Evolutionary conservation across 2,888 invertebrate species (phyloP).

Genomic region (Aleiodes alternator): DNA sequence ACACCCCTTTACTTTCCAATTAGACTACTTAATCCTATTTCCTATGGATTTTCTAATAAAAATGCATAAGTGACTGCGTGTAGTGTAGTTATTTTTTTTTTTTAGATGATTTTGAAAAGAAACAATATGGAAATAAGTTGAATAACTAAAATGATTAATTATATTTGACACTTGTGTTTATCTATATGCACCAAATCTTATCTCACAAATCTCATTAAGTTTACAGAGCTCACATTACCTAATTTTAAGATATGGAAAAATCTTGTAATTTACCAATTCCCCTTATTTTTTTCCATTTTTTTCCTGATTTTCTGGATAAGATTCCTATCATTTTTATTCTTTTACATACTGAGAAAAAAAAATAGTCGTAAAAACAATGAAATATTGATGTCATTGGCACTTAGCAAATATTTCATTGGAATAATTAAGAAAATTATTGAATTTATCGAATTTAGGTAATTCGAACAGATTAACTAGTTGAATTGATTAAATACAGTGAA

Average conservation of each 20-base stretch:
- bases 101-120: background rate
- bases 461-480: too few relatives aligned
- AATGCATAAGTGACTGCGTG: slow-evolving; percentile 45
- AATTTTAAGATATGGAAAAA: slow-evolving; percentile 26
- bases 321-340: slow-evolving; percentile 13
- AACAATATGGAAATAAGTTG: background rate
- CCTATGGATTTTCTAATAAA: background rate
- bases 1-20: background rate
- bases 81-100: slow-evolving; percentile 37
- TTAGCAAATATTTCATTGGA: too few relatives aligned
- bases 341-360: too few relatives aligned
- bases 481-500: too few relatives aligned
- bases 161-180: slow-evolving; percentile 34
- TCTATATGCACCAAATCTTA: slow-evolving; percentile 46
- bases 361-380: too few relatives aligned
- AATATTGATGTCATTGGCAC: too few relatives aligned
- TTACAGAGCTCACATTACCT: slow-evolving; percentile 40
- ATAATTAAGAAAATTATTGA: too few relatives aligned
- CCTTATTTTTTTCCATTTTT: slow-evolving; percentile 51
- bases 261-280: slow-evolving; percentile 17
- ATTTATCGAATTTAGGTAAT: too few relatives aligned
- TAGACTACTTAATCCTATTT: background rate
- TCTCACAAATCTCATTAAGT: slow-evolving; percentile 38
- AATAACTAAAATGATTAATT: slow-evolving; percentile 33
- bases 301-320: slow-evolving; percentile 34